Evolutionary conservation across 2,888 invertebrate species (phyloP), one percentile per base, ranked within the genome.

Genomic region (Ecliptopera silaceata): DNA sequence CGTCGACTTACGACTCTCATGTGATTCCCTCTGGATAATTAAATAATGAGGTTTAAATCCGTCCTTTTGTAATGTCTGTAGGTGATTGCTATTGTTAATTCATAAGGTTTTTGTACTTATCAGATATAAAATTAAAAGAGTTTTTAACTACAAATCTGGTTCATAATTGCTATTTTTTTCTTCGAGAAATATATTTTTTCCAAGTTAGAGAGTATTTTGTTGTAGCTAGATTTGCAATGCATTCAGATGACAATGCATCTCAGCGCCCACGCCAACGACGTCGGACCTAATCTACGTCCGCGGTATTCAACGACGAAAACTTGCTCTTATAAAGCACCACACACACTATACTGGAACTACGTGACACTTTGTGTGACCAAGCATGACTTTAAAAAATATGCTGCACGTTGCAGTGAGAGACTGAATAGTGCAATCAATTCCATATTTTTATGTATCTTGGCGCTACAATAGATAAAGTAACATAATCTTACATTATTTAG

Each of bases 21-120:
- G 78, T 74, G 79, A 78, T 73, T 81, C 82, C 83, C 79, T 67
- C 63, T 66, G 77, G 81, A 76, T 86, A 86, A 86, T 87, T 84
- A 80, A 86, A 85, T 86, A 83, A 84, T 85, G 79, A 82, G 77
- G 77, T 74, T 77, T 80, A 79, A 80, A 81, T 79, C 79, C 75
- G 75, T 76, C 79, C 78, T 70, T 70, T 69, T 69, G 72, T 63
- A 39, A 38, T 31, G 32, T 57, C 41, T 51, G 44, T 48, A 42
- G 13, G 31, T 50, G 42, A 54, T 49, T 10, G 45, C 17, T 31
- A 34, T 58, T 49, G 48, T 38, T 4, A 18, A 45, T 29, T 56
- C 44, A 38, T 36, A 18, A 8, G 39, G 34, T 26, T 38, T 45
- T 18, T 6, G 15, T 2, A 10, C 36, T 36, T 8, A 34, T 15